Conservation (phyloP, 2,888 invertebrate genomes). For the Coleophora flavipennella region DNA sequence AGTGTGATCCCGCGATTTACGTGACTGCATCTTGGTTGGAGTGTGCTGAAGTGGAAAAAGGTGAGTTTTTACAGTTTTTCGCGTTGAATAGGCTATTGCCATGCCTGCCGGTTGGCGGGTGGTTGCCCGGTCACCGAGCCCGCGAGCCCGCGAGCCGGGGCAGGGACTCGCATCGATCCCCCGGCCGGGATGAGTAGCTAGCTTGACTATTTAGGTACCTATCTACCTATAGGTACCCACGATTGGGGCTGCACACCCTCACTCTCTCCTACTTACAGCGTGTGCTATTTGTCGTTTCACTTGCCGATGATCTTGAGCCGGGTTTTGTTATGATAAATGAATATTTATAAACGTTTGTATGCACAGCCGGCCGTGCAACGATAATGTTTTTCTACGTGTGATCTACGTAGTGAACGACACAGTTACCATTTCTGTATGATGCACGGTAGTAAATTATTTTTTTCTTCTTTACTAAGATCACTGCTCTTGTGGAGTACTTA, state of each 20-base stretch:
- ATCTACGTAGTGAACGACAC: not conserved
- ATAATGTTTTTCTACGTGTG: too few species aligned
- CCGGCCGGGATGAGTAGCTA: slow-evolving; percentile 22
- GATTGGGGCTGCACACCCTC: slow-evolving; percentile 42
- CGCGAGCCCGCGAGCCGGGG: slow-evolving; percentile 46
- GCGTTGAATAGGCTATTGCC: slow-evolving; percentile 1
- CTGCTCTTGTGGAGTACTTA: too few species aligned
- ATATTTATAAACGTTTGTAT: slow-evolving; percentile 34
- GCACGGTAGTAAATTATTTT: too few species aligned
- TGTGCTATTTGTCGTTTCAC: slow-evolving; percentile 38
- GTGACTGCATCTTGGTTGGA: slow-evolving; percentile 55
- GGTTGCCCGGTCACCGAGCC: slow-evolving; percentile 24
- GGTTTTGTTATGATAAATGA: slow-evolving; percentile 25
- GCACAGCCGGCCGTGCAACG: slow-evolving; percentile 5
- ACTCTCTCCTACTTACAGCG: slow-evolving; percentile 32
- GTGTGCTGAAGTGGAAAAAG: slow-evolving; percentile 59
- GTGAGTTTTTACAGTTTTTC: slow-evolving; percentile 52
- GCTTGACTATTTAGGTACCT: slow-evolving; percentile 11
- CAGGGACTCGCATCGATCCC: slow-evolving; percentile 54
- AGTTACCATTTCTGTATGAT: not conserved
- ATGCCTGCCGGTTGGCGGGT: slow-evolving; percentile 27
- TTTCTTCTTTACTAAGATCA: too few species aligned
- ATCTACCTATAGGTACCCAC: slow-evolving; percentile 16
- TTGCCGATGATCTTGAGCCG: slow-evolving; percentile 38
- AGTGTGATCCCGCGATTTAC: slow-evolving; percentile 60